Conservation (phyloP, 2,113 vertebrate species). For the Ochotona princeps region DNA sequence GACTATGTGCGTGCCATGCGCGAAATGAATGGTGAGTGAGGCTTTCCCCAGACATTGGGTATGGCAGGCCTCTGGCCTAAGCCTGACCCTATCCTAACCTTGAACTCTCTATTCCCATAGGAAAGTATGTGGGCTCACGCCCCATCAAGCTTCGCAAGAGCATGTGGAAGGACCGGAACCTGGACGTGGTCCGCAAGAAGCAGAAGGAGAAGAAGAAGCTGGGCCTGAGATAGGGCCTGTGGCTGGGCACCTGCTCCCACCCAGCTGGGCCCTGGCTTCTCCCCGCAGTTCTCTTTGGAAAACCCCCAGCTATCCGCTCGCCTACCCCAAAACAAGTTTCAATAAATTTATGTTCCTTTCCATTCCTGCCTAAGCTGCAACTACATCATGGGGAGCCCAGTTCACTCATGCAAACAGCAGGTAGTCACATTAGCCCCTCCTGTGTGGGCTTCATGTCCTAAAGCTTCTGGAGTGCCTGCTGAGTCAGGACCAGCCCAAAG, state of each 20-base stretch:
- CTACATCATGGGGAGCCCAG: not conserved
- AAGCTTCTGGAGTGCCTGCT: not conserved
- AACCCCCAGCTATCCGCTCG: not conserved
- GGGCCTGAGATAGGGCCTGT: constrained; percentile 90
- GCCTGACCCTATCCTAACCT: not conserved
- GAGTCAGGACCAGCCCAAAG: not conserved
- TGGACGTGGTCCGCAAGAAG: constrained; percentile 95
- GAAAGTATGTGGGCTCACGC: constrained; percentile 94
- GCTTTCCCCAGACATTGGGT: not conserved
- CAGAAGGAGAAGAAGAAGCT: constrained; percentile 96
- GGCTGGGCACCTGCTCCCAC: constrained; percentile 16
- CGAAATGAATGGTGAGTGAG: constrained; percentile 93
- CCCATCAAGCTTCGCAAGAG: constrained; percentile 97
- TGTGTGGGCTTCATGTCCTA: not conserved
- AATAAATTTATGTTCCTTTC: constrained; percentile 79
- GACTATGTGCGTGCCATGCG: constrained; percentile 96
- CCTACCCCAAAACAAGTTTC: constrained; percentile 63
- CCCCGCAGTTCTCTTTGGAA: constrained; percentile 17
- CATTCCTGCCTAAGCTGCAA: constrained; percentile 36
- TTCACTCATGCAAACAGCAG: not conserved
- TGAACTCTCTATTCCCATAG: constrained; percentile 76
- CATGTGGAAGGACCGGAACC: constrained; percentile 95
- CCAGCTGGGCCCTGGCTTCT: constrained; percentile 44
- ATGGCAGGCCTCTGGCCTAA: not conserved
- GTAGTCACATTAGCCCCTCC: not conserved